Evolutionary conservation across 2,113 vertebrate species (phyloP), one percentile per base, ranked within the genome.

Genomic region (Myrmecobius fasciatus): DNA sequence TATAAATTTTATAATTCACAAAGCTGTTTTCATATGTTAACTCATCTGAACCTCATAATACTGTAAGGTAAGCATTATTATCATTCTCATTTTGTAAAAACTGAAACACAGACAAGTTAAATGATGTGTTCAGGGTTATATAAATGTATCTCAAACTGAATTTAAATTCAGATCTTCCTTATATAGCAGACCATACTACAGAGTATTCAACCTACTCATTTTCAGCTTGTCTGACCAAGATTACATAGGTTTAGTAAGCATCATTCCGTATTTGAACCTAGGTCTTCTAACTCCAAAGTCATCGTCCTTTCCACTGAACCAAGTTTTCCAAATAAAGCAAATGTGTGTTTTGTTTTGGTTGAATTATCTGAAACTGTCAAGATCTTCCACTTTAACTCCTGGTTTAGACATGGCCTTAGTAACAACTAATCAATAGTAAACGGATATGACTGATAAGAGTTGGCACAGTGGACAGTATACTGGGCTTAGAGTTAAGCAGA

Each of bases 401-500:
- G 95, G 89, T 53, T 94, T 90, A 91, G 52, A 91, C 2, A 75
- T n/a, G 94, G 17, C 8, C 8, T 94, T 94, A 94, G 90, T 75
- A 91, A 83, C 49, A 89, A 83, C 92, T 91, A 89, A 92, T 52
- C 54, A 53, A 8, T 93, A 92, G 92, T 94, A 96, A 92, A 91
- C 90, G 89, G 26, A 52, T 93, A 52, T 60, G 53, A 3, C n/a
- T 91, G 67, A 46, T 8, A 92, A 46, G 52, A 91, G 88, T 46
- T 94, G 11, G 36, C 36, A n/a, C 17, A 75, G 67, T 75, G 4
- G 36, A n/a, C 8, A 75, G 67, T 6, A 22, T n/a, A 43, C 67
- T 83, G n/a, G n/a, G n/a, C n/a, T 24, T 83, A n/a, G n/a, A 83
- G 67, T 83, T 43, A 83, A 20, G n/a, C n/a, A 83, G 7, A 83